Evolutionary conservation across 2,113 vertebrate species (phyloP), one percentile per base, ranked within the genome.

Genomic region (Pristiophorus japonicus): DNA sequence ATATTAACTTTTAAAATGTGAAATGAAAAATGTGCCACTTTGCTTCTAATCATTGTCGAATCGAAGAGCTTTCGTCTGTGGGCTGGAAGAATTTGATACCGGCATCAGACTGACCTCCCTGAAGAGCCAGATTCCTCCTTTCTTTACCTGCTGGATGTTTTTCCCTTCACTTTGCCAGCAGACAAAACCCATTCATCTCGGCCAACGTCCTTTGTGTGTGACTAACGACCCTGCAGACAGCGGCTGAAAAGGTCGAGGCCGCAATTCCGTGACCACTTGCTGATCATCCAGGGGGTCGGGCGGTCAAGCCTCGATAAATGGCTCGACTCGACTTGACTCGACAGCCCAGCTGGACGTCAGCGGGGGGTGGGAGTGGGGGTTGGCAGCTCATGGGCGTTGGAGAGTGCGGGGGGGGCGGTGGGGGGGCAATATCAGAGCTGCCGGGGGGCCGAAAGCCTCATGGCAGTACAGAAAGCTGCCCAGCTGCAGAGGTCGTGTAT

Each of bases 181-280:
- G 55, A 91, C 88, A 63, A 91, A 62, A 91, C 88, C 30, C 34
- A 91, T 63, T 91, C 2, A n/a, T 91, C 34, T 63, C 8, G 8
- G 88, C 88, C 14, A 63, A 91, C n/a, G 30, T 38, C 88, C 59
- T 91, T 91, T 91, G 88, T 91, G 6, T 63, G 59, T 16, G 34
- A n/a, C 59, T n/a, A 38, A 38, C 22, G 55, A 63, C 55, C 88
- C 88, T 3, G 34, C 62, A 38, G 18, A 22, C 59, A 63, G 34
- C n/a, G 88, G 34, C 88, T 63, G 88, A 20, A 91, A 91, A 91
- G 55, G 38, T 91, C 88, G 63, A 91, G 55, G 34, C n/a, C 34
- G 63, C 34, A 63, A 91, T 91, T 63, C 88, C 34, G 30, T 91
- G 55, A 62, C 55, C 88, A 63, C 55, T 91, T 63, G 14, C 88